Evolutionary conservation across 2,113 vertebrate genomes (phyloP), one percentile per base, ranked within the genome.

Genomic region (Ariopsis seemanni): DNA sequence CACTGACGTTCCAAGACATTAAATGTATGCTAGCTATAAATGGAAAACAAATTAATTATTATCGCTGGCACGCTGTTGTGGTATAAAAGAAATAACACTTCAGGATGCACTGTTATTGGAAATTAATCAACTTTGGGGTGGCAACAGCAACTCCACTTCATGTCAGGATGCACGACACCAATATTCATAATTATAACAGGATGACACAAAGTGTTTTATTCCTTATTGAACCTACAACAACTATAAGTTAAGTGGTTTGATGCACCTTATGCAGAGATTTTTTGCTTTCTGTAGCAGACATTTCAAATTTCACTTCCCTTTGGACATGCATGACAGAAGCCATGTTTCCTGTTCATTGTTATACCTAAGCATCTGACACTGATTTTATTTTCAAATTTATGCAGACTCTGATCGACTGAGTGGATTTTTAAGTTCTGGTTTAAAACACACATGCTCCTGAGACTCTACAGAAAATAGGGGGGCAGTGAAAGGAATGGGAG

Each of bases 401-500:
- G 7, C 74, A 65, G 50, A 50, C 52, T 57, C 63, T 55, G 75
- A 74, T 11, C 85, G 53, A 52, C 42, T n/a, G 48, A 10, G 20
- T 71, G 80, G 87, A 83, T 57, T 82, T 87, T 69, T 18, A 50
- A 17, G 7, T 60, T 79, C 60, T 82, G 69, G 84, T 67, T 86
- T 80, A 63, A 67, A 63, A 79, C 53, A 27, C 71, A 88, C 82
- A 30, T 86, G 83, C 87, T 92, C 87, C 79, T 90, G 78, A 81
- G 89, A 89, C 85, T 88, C 3, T 42, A 81, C 50, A 77, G 55
- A 79, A 86, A 82, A 82, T 25, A 71, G 48, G 57, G 79, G 89
- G 71, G 12, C 84, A 82, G 86, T 89, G 81, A 84, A 89, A 48
- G 81, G 84, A 87, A 85, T 55, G 90, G 91, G 88, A 91, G 85